These are phyloP conservation scores for Stegodyphus dumicola DNA, from an alignment of 1,140 invertebrate species.

Conservation along the genomic window DNA sequence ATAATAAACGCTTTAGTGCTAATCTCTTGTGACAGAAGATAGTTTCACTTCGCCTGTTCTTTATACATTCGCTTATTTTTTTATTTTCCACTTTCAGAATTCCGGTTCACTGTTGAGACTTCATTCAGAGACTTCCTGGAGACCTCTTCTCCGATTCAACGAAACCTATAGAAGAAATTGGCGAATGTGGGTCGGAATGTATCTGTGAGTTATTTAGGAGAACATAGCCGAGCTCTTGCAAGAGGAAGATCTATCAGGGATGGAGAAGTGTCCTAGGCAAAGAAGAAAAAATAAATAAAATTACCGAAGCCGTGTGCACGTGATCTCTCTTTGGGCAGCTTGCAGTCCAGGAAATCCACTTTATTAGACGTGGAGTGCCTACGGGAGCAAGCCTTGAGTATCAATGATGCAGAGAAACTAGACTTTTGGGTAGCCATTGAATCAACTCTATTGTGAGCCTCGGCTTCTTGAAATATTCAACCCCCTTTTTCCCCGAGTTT, in stretches of 20 bases:
- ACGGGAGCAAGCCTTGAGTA: conserved; percentile 38
- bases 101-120: too few relatives aligned
- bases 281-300: conserved; percentile 13
- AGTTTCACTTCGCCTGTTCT: too few relatives aligned
- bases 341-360: conserved; percentile 49
- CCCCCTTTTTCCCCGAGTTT: conserved; percentile 17
- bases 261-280: conserved; percentile 18
- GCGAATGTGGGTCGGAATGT: conserved; percentile 11
- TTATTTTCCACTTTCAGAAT: too few relatives aligned
- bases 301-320: conserved; percentile 31
- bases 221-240: background rate
- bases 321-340: conserved; percentile 43
- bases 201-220: background rate
- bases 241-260: conserved; percentile 11
- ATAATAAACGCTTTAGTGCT: too few relatives aligned
- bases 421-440: conserved; percentile 56
- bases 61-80: too few relatives aligned
- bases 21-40: too few relatives aligned
- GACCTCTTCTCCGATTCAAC: too few relatives aligned
- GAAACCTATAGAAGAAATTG: too few relatives aligned
- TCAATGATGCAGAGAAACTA: conserved; percentile 48
- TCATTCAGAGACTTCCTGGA: too few relatives aligned
- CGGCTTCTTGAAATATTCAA: conserved; percentile 51
- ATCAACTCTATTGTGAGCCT: conserved; percentile 46
- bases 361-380: conserved; percentile 48